A percentile compares a stretch with the other conserved stretches of the same genome.
phyloP scores from a whole-genome alignment of 2,113 vertebrate species.

The Ochotona princeps region DNA sequence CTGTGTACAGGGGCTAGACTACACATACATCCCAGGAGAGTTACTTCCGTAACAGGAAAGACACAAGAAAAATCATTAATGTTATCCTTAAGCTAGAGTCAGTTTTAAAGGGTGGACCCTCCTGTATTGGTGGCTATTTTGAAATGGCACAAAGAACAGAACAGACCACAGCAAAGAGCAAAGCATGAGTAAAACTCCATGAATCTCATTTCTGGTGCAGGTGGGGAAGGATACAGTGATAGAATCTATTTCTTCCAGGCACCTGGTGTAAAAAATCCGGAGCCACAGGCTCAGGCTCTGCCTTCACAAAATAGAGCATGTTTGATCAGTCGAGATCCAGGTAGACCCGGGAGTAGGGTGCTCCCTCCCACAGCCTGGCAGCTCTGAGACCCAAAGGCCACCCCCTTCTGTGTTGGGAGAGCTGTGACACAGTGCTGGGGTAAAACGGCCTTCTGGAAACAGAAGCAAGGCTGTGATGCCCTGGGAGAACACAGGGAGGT shows the following conservation, averaged over 20 bases:
- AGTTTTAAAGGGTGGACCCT: not conserved
- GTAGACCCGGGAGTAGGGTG: not conserved
- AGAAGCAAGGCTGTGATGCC: not conserved
- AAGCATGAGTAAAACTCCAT: not conserved
- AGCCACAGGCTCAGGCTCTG: not conserved
- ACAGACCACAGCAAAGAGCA: not conserved
- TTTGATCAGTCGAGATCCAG: not conserved
- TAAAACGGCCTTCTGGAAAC: not conserved
- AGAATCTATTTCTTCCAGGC: not conserved
- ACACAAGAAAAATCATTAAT: conserved; percentile 21
- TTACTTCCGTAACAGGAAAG: not conserved
- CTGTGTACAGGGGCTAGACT: not conserved
- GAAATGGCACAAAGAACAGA: conserved; percentile 8
- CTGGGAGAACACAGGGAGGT: not conserved
- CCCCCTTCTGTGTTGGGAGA: too few relatives aligned
- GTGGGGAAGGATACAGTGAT: not conserved
- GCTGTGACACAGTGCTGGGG: not conserved
- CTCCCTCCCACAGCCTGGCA: not conserved
- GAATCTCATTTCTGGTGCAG: not conserved
- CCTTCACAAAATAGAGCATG: not conserved
- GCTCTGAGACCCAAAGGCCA: not conserved
- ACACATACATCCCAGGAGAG: not conserved
- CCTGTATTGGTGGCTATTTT: not conserved
- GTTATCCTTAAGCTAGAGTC: not conserved
- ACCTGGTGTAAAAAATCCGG: not conserved